phyloP scores from a whole-genome alignment of 1,140 invertebrate genomes.

The Ceratitis capitata region DNA sequence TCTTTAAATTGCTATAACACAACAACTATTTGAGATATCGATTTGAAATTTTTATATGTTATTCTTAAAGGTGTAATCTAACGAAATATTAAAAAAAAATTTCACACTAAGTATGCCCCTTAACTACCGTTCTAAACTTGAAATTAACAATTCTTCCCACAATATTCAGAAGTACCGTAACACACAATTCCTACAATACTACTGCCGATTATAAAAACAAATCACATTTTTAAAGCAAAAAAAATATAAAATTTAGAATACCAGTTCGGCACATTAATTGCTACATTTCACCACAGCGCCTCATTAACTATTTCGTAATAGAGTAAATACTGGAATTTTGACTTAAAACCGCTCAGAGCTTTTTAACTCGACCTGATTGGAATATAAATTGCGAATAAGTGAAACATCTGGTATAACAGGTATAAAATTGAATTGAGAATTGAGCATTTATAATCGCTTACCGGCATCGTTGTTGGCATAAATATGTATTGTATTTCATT shows the following conservation, averaged over 20 bases:
- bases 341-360: neutral
- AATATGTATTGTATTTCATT: neutral
- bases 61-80: no score
- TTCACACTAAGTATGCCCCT: no score
- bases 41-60: no score
- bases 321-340: neutral
- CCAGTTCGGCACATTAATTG: neutral
- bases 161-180: neutral
- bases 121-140: no score
- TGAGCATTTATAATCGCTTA: neutral
- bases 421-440: neutral
- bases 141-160: no score
- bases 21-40: no score
- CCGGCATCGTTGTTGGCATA: neutral
- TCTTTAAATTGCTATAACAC: no score
- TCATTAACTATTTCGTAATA: neutral
- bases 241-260: neutral
- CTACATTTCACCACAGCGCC: neutral
- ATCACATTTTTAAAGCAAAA: neutral
- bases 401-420: constrained; percentile 3
- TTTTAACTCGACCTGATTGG: neutral
- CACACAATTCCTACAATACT: neutral
- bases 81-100: no score
- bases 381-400: constrained; percentile 22
- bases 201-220: neutral